Evolutionary conservation across 2,113 vertebrate species (phyloP).

Genomic region (Psilopogon haemacephalus): DNA sequence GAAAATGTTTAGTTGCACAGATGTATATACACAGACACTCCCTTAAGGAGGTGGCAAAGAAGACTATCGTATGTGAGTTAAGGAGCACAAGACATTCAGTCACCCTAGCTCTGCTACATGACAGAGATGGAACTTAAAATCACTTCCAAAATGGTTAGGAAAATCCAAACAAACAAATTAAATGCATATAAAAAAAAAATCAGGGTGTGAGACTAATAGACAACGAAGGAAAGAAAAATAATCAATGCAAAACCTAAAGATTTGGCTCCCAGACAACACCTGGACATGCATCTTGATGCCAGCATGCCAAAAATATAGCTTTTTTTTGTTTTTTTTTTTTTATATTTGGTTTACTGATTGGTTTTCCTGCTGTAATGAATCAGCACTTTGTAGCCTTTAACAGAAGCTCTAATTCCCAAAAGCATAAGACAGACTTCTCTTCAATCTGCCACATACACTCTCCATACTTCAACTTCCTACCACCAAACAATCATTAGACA

Average conservation of each 20-base stretch:
- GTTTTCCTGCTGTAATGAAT: not conserved
- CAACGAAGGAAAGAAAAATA: not conserved
- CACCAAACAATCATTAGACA: not conserved
- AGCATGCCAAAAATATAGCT: not conserved
- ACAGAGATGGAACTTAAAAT: not conserved
- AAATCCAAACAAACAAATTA: not conserved
- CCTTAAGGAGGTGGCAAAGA: not conserved
- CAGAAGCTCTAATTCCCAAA: not conserved
- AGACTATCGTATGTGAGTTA: rapidly evolving
- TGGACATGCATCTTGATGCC: not conserved
- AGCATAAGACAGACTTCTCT: not conserved
- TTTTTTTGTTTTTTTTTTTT: not conserved
- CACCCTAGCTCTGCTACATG: not conserved
- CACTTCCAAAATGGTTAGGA: not conserved
- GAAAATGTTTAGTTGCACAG: not conserved
- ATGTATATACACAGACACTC: not conserved
- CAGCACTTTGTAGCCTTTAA: not conserved
- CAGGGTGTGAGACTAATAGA: not conserved
- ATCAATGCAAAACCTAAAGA: not conserved
- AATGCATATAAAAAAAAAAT: not conserved
- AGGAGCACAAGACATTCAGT: not conserved
- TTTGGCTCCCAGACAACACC: not conserved
- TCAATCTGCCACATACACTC: not conserved
- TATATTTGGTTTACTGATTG: no score
- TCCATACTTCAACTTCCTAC: not conserved